Evolutionary conservation across 1,140 invertebrate species (phyloP).

Genomic region (Procambarus virginalis): DNA sequence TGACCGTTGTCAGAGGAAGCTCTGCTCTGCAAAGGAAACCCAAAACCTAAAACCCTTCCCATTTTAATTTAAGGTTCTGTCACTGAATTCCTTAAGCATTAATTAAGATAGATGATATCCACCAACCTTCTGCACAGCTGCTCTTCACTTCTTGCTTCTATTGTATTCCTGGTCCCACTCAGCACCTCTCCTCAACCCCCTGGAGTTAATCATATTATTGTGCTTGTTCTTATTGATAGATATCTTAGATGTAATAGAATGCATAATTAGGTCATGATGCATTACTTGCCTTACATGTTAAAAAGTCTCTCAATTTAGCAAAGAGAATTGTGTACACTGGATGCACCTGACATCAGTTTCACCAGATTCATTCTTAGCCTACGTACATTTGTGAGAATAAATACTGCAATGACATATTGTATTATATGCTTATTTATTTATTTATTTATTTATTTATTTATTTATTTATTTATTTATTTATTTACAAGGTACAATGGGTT

Average conservation of each 20-base stretch:
- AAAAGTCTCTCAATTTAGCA: background rate
- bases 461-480: too few species aligned
- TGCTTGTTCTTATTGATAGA: background rate
- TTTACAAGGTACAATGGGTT: too few species aligned
- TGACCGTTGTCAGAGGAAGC: background rate
- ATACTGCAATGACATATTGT: background rate
- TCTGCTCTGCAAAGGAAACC: background rate
- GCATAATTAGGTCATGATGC: background rate
- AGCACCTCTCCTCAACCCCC: background rate
- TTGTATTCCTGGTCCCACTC: background rate
- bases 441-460: too few species aligned
- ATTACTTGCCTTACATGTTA: background rate
- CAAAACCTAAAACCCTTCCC: background rate
- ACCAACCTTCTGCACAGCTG: background rate
- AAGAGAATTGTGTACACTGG: background rate
- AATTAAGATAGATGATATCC: background rate
- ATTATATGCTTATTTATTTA: too few species aligned
- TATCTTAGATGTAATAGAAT: background rate
- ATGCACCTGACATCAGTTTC: background rate
- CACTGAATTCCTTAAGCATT: background rate
- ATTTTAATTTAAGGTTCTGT: background rate
- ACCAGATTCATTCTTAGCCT: background rate
- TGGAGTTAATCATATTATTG: background rate
- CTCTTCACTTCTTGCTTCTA: background rate
- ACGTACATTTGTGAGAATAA: background rate